Base-by-base conservation (phyloP, 2,797 vertebrate genomes). In the Falco cherrug region DNA sequence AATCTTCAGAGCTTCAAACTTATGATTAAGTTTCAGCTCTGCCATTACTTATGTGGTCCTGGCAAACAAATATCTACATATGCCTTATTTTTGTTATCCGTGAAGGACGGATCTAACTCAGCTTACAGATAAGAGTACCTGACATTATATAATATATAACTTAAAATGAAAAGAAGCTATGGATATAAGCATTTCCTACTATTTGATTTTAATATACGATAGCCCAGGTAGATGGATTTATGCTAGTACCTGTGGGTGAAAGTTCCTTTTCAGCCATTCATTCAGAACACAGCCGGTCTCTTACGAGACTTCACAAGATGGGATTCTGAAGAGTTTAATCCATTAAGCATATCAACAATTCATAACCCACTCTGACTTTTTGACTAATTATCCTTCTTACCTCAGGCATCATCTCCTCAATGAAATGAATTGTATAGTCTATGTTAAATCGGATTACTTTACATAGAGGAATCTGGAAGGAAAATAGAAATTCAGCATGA, bases 371-470 rank as follows among this genome's bases (percentile, higher is more conserved):
- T 92, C 59, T 78, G 70, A 93, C 81, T 96, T 94, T 60, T 48
- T 94, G 82, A 90, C 94, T 91, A 91, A 94, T 91, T 92, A 93
- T 53, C 69, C 90, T 83, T 84, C 99, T 98, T 98, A 99, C 99
- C 99, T 99, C 99, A 35, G 99, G 99, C 97, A 99, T 98, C 99
- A 99, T 99, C 98, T 99, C 99, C 96, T 99, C 99, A 92, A 99
- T 99, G 98, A 99, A 99, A 98, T 99, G 99, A 97, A 99, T 99
- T 90, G 99, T 99, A 98, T 99, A 99, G 98, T 99, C 99, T 98
- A 99, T 99, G 98, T 99, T 99, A 98, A 99, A 99, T 97, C 99
- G 98, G 98, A 99, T 99, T 97, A 99, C 99, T 97, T 99, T 99
- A 98, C 99, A 99, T 96, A 99, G 97, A 96, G 99, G 99, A 96